Conservation (phyloP, 2,113 vertebrate genomes). For the Pipra filicauda region DNA sequence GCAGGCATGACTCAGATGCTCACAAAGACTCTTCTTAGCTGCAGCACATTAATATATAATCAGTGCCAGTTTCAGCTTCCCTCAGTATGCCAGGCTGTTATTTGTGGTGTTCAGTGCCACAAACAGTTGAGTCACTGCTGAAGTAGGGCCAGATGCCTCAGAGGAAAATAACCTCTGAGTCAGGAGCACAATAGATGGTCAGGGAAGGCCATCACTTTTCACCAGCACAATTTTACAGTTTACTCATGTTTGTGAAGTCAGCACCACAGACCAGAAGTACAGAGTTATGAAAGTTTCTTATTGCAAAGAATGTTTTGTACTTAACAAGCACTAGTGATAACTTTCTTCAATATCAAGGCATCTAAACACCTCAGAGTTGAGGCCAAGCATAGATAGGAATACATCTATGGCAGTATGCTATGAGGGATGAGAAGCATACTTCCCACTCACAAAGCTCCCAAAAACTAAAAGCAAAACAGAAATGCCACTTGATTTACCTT, state of each 20-base stretch:
- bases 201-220: not conserved
- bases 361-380: not conserved
- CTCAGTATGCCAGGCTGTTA: not conserved
- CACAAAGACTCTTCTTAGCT: not conserved
- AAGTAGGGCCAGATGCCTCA: not conserved
- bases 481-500: not conserved
- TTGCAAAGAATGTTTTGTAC: not conserved
- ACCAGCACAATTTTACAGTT: not conserved
- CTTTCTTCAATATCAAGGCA: not conserved
- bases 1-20: conserved; percentile 23
- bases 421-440: not conserved
- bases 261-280: not conserved
- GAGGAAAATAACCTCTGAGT: not conserved
- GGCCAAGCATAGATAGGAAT: not conserved
- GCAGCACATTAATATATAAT: not conserved
- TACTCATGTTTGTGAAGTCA: conserved; percentile 5
- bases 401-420: not conserved
- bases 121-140: conserved; percentile 18
- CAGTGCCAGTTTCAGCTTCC: not conserved
- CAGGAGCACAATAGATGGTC: not conserved
- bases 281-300: not conserved
- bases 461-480: not conserved
- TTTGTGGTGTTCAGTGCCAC: not conserved
- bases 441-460: not conserved
- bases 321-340: not conserved